Evolutionary conservation across 2,113 vertebrate species (phyloP), one percentile per base, ranked within the genome.

Genomic region (Limnothrissa miodon): DNA sequence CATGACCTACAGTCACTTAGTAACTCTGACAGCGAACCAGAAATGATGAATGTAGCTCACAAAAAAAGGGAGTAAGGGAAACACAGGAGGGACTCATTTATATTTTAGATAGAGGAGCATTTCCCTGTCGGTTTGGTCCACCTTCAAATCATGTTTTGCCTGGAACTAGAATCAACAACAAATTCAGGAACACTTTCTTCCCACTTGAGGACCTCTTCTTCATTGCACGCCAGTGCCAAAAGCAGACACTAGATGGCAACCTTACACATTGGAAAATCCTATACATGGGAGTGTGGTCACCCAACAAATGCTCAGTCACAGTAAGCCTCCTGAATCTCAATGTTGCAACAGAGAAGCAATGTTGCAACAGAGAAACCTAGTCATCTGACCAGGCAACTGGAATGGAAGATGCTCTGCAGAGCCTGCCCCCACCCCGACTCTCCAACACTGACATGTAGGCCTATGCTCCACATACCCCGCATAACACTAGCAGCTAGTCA

Each of bases 181-280:
- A 33, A 74, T 29, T 74, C 29, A 36, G 66, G 36, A 15, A 15
- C 66, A 29, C 21, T 13, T 36, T 13, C 15, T 29, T 66, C 42
- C 42, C 42, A 42, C 6, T 42, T 42, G 42, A 42, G 42, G n/a
- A n/a, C 42, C 42, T 42, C 6, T 6, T 29, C 1, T 29, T 25
- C n/a, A 36, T 33, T 4, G 17, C 33, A 11, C 66, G 36, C 2
- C 66, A 74, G 5, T 39, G 33, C 66, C 9, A 36, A 0, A 36
- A 36, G 17, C 11, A 19, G 45, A 86, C 85, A 82, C 85, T 82
- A 86, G 85, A 78, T 79, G 85, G 70, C 82, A 84, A 44, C 9
- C 11, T 48, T 79, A n/a, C 45, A 82, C 78, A 80, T 46, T 15
- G 44, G 39, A 83, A 79, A 56, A n/a, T 3, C 13, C 39, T 45